Base-by-base conservation (phyloP, 2,888 invertebrate species). In the Rhimphoctona megacephalus region DNA sequence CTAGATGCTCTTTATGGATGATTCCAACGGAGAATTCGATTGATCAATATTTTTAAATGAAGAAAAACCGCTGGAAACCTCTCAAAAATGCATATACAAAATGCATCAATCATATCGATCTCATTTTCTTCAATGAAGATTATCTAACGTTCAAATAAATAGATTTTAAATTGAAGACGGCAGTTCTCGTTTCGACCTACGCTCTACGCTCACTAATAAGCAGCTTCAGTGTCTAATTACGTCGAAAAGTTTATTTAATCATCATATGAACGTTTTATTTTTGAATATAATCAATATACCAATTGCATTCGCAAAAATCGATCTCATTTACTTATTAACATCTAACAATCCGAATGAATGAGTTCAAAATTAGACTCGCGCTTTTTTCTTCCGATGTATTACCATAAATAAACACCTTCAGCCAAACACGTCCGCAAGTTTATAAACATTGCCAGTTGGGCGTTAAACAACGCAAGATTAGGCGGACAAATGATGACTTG, bases 371-470 rank as follows among this genome's bases (percentile, higher is more conserved):
- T 36, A 30, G 19, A 72, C 9, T 73, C n/a, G 33, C 36, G 17
- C 14, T 36, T 49, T 52, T 54, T 73, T 36, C 36, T 11, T 8
- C n/a, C 30, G 22, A 54, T n/a, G 54, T 46, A 30, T 69, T 46
- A 9, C 69, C 46, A 69, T 46, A 70, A 70, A 70, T 70, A 61
- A 61, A 30, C 17, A 30, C 6, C 5, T 7, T 1, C 30, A 61
- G 25, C 22, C 19, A 46, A 69, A 43, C 43, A 69, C 25, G 54
- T 78, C 67, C 7, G 69, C 30, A n/a, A 22, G 78, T 79, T 69
- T 69, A 79, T 79, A 30, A 79, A 69, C 69, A 54, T 79, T 67
- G 78, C 19, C 78, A 69, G 52, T 61, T 8, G 46, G 30, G 43
- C 67, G 52, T 79, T 25, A 22, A 30, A 69, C 78, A 54, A 69